Evolutionary conservation across 1,140 invertebrate genomes (phyloP), one percentile per base, ranked within the genome.

Genomic region (Helicoverpa armigera): DNA sequence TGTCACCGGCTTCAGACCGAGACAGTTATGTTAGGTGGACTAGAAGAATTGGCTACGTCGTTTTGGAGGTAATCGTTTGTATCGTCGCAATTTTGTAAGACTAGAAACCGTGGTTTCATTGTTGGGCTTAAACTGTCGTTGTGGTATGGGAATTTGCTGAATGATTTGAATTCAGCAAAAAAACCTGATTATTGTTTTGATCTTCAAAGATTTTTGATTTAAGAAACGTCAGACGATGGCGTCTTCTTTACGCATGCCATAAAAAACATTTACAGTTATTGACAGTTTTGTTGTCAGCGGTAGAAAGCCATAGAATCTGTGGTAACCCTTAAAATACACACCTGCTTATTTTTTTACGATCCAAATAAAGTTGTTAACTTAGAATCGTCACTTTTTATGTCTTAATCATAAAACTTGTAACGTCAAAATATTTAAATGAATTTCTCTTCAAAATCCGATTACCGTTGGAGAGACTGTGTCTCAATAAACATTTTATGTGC

Each of bases 1-100:
- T 83, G 81, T 84, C 82, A 75, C 81, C 72, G 81, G 85, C 78
- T 86, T 31, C 50, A 51, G 67, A 70, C 76, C 77, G 76, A 78
- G 80, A 69, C 79, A 74, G 79, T 80, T 54, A 73, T 67, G 56
- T 76, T 83, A 79, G 74, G 65, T 76, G 53, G 76, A 69, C 53
- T 48, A 56, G 18, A 29, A 77, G 61, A 77, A 77, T 58, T 65
- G 65, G 43, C 58, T n/a, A 48, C 13, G 16, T 23, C 48, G 75
- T 78, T 83, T 80, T 80, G 53, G 23, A 67, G 67, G 69, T 79
- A 79, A 72, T 70, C 54, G 78, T 72, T 79, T 81, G 65, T 43
- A 48, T 56, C 76, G 29, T 69, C 43, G 76, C 76, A 53, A 58
- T 79, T 72, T 56, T 70, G 63, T 69, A 53, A 65, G 65, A 54